Evolutionary conservation across 1,140 invertebrate species (phyloP).

Genomic region (Anoplolepis gracilipes): DNA sequence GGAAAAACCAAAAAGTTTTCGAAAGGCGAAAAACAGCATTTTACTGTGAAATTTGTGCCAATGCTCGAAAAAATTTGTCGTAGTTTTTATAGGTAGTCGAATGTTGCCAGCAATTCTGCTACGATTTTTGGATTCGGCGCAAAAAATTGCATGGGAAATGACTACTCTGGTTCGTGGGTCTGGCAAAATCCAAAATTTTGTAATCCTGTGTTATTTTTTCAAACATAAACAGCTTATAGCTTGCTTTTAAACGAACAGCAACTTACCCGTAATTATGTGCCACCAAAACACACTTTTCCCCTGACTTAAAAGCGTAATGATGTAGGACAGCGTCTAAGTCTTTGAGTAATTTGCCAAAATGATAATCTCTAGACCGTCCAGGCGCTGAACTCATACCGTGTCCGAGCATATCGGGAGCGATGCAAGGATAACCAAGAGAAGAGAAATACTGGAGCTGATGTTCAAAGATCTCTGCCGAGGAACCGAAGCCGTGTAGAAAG

Average conservation of each 20-base stretch:
- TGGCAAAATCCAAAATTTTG: too few relatives aligned
- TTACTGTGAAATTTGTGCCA: too few relatives aligned
- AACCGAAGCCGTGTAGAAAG: slow-evolving; percentile 91
- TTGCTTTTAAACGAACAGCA: slow-evolving; percentile 60
- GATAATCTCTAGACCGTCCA: slow-evolving; percentile 87
- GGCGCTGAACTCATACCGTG: slow-evolving; percentile 91
- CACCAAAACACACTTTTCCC: slow-evolving; percentile 83
- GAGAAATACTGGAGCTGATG: slow-evolving; percentile 89
- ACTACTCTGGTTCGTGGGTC: too few relatives aligned
- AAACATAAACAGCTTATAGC: neutral
- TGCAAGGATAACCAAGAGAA: slow-evolving; percentile 88
- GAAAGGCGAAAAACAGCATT: too few relatives aligned
- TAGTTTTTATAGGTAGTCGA: too few relatives aligned
- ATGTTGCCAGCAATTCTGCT: too few relatives aligned
- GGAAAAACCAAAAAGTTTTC: too few relatives aligned
- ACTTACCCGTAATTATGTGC: slow-evolving; percentile 85
- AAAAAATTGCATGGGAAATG: too few relatives aligned
- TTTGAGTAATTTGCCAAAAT: slow-evolving; percentile 88
- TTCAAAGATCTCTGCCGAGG: slow-evolving; percentile 90
- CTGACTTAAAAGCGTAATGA: slow-evolving; percentile 85
- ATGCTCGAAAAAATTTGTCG: too few relatives aligned
- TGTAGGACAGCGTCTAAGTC: slow-evolving; percentile 89
- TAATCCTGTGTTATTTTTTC: too few relatives aligned
- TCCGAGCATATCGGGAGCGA: slow-evolving; percentile 91
- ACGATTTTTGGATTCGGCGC: too few relatives aligned